Evolutionary conservation across 1,140 invertebrate genomes (phyloP), one percentile per base, ranked within the genome.

Genomic region (Trichonephila clavipes): DNA sequence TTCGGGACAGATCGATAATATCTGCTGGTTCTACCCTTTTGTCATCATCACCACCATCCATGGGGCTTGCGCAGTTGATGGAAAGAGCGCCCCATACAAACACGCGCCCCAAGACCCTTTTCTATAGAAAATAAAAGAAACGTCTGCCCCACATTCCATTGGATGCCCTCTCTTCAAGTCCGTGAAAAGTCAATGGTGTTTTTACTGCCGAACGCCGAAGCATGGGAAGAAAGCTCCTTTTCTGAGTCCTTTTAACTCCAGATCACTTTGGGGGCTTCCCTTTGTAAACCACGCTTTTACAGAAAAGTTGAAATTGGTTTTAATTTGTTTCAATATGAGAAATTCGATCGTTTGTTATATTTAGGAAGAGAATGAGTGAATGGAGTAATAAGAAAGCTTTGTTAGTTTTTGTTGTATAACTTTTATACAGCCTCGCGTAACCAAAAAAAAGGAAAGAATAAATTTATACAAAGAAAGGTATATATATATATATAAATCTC

Each of bases 1-100:
- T 77, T 85, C 77, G 59, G 90, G 62, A n/a, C 61, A 61, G 90
- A 92, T 92, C 90, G 90, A 92, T 92, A 92, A 92, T 92, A 92
- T 87, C 90, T 87, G 90, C 82, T 44, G 81, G 77, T 81, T 44
- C 44, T 83, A 77, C 64, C 34, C 90, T 92, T 92, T 92, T 92
- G 90, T 92, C 82, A 85, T 77, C 69, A 64, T 44, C 87, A 34
- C 87, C 88, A 90, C 40, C 64, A 83, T 83, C 89, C 89, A 91
- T 28, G 89, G 89, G 62, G 83, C 34, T 40, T 92, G 90, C 90
- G 90, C 90, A 92, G 82, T 91, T 14, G 24, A 61, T 19, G n/a
- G 77, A 81, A 24, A 24, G 83, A n/a, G 83, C 51, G 59, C 34
- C 40, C 40, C 64, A 59, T 77, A 44, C 61, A 92, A 40, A 91